A percentile compares a stretch with the other conserved stretches of the same genome.
phyloP scores from a whole-genome alignment of 1,140 invertebrate genomes.

The Atta colombica region DNA sequence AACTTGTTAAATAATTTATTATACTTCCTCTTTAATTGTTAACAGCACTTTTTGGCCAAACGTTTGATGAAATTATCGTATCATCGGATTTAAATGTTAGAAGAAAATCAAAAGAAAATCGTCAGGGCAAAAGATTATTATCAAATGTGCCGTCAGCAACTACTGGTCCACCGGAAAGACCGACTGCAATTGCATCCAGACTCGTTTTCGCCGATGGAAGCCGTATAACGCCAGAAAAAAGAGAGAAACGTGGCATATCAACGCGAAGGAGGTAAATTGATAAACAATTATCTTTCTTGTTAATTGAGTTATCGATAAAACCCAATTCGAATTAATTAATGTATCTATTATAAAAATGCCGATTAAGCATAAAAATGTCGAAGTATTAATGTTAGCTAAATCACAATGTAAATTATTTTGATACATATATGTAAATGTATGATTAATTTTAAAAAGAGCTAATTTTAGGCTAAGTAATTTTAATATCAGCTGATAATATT shows the following conservation, averaged over 20 bases:
- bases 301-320: neutral
- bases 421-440: neutral
- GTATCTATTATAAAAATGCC: neutral
- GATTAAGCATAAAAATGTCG: neutral
- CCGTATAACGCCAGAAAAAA: slow-evolving; percentile 79
- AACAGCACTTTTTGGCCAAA: slow-evolving; percentile 81
- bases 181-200: slow-evolving; percentile 81
- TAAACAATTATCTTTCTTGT: neutral
- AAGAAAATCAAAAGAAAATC: slow-evolving; percentile 85
- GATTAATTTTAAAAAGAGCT: neutral
- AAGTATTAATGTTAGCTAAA: neutral
- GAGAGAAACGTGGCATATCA: slow-evolving; percentile 79
- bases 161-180: slow-evolving; percentile 81
- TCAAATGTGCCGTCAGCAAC: slow-evolving; percentile 84
- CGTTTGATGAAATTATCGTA: slow-evolving; percentile 85
- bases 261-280: slow-evolving; percentile 74
- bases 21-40: slow-evolving; percentile 31
- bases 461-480: neutral
- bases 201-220: slow-evolving; percentile 83
- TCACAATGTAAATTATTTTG: neutral
- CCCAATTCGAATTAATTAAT: neutral
- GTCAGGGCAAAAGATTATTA: slow-evolving; percentile 84
- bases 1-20: slow-evolving; percentile 4
- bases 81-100: slow-evolving; percentile 84
- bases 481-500: slow-evolving; percentile 2